These are phyloP conservation scores for Drosophila borealis DNA, from an alignment of 2,888 invertebrate species.

Conservation along the genomic window DNA sequence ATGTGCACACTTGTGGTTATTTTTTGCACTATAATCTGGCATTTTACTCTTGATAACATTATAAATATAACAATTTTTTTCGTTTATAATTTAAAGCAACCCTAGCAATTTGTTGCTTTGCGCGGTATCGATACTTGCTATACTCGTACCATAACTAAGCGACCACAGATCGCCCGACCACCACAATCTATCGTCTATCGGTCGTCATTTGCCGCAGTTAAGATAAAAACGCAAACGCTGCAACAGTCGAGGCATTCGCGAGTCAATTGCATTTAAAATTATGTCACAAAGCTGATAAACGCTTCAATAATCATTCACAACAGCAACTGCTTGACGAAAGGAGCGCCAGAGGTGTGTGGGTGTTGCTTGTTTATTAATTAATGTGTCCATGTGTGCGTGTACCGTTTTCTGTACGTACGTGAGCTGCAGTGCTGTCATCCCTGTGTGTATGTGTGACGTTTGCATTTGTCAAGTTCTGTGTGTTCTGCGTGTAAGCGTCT, in stretches of 20 bases:
- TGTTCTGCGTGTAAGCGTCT: constrained; percentile 11
- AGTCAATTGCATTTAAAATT: constrained; percentile 57
- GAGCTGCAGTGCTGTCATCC: constrained; percentile 57
- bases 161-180: constrained; percentile 17
- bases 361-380: constrained; percentile 56
- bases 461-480: constrained; percentile 33
- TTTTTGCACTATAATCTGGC: neutral
- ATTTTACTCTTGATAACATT: neutral
- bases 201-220: constrained; percentile 47
- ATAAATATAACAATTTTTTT: neutral
- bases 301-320: constrained; percentile 37
- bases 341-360: constrained; percentile 53
- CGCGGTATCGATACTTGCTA: constrained; percentile 5
- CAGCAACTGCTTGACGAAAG: constrained; percentile 33
- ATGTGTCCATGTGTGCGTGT: constrained; percentile 49
- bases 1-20: neutral
- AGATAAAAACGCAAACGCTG: constrained; percentile 62
- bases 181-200: constrained; percentile 33
- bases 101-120: neutral
- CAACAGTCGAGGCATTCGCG: constrained; percentile 43
- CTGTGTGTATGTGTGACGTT: constrained; percentile 37
- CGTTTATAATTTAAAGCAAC: neutral
- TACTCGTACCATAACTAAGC: constrained; percentile 20
- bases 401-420: constrained; percentile 42
- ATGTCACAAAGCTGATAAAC: constrained; percentile 66